Evolutionary conservation across 2,888 invertebrate species (phyloP).

Genomic region (Pegoplata infirma): DNA sequence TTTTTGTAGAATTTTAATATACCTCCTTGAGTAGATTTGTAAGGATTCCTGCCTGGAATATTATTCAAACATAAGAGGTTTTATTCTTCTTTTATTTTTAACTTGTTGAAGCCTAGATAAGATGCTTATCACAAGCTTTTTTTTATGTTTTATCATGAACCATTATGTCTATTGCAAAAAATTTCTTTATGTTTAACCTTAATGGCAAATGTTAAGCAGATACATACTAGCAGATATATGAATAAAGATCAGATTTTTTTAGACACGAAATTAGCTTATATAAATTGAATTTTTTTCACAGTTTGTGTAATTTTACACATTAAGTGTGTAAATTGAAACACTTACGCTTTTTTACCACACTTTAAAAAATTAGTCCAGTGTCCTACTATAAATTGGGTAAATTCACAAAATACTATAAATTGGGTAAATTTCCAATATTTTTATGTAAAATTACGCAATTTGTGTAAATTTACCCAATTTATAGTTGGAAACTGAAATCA

Average conservation of each 20-base stretch:
- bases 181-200: slow-evolving; percentile 1
- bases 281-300: too few species aligned
- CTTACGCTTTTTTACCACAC: too few species aligned
- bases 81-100: background rate
- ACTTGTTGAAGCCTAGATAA: slow-evolving; percentile 46
- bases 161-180: slow-evolving; percentile 27
- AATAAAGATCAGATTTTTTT: background rate
- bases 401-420: too few species aligned
- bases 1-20: slow-evolving; percentile 3
- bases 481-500: too few species aligned
- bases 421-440: too few species aligned
- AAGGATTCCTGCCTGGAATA: background rate
- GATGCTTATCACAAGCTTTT: slow-evolving; percentile 44
- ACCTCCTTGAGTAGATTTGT: background rate
- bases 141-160: slow-evolving; percentile 28
- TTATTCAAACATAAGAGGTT: background rate
- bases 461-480: too few species aligned
- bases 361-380: too few species aligned
- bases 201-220: background rate
- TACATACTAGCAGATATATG: background rate
- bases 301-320: too few species aligned
- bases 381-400: too few species aligned
- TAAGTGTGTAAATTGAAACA: too few species aligned
- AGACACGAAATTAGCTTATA: too few species aligned
- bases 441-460: too few species aligned